Evolutionary conservation across 2,113 vertebrate genomes (phyloP), one percentile per base, ranked within the genome.

Genomic region (Siniperca chuatsi): DNA sequence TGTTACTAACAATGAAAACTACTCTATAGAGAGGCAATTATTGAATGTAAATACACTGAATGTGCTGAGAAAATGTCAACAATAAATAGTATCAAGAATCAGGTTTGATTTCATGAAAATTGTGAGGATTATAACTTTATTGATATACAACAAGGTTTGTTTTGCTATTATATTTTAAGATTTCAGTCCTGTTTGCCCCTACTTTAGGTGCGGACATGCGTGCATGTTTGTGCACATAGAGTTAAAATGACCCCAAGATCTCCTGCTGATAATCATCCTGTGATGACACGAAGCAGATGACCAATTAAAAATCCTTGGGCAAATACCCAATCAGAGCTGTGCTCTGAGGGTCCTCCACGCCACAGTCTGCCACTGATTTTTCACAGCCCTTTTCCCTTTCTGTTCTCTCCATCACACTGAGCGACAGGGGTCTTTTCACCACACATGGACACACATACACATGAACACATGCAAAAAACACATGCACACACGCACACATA

Each of bases 221-320:
- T 48, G 9, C 64, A 33, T 75, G 76, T 85, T 65, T 82, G 66
- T 65, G n/a, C 55, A 65, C n/a, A 66, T 64, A 18, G 29, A 58
- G 75, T 76, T 87, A 65, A 87, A 90, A 62, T 70, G 58, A 89
- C 79, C 76, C 25, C 8, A 0, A 29, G 70, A 79, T 65, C 71
- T 78, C 82, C 89, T 78, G 82, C 81, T 85, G 91, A 81, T 87
- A 83, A 87, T 87, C 79, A 65, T 55, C 57, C 83, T 67, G 71
- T 42, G 75, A 70, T 83, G 90, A 88, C 80, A 79, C 13, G 40
- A 92, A 86, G 87, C 82, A 86, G 86, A 93, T 87, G 88, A 93
- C 90, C 90, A 93, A 92, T 94, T 94, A 92, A 92, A 92, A 85
- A 83, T 85, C 83, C 83, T 82, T 58, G 33, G 64, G 78, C 69